phyloP scores from a whole-genome alignment of 2,797 vertebrate genomes.

The Pangasius mekongensis region DNA sequence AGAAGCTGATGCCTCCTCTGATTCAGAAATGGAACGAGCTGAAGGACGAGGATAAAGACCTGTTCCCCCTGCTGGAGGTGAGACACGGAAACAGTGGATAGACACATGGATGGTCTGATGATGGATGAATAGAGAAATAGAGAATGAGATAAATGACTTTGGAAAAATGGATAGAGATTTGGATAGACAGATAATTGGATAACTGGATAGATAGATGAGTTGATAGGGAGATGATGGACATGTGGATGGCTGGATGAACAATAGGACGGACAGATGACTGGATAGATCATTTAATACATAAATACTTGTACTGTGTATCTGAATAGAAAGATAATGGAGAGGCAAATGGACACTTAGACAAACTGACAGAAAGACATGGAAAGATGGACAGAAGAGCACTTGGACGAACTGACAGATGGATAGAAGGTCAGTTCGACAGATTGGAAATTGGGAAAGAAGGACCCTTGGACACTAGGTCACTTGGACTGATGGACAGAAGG shows the following conservation, averaged over 20 bases:
- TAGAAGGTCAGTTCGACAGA: not conserved
- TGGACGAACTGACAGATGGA: too few species aligned
- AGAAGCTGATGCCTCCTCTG: constrained; percentile 93
- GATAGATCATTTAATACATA: not conserved
- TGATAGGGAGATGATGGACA: not conserved
- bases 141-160: not conserved
- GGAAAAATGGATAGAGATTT: not conserved
- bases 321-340: not conserved
- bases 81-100: not conserved
- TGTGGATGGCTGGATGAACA: not conserved
- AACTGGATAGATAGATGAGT: not conserved
- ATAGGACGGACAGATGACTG: not conserved
- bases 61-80: constrained; percentile 91
- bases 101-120: not conserved
- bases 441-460: not conserved
- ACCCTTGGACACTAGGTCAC: not conserved
- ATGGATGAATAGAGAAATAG: not conserved
- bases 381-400: not conserved
- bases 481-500: not conserved
- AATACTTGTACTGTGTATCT: not conserved
- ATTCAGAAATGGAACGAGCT: constrained; percentile 96
- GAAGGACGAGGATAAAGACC: constrained; percentile 95
- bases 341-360: not conserved
- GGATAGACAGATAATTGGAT: not conserved
- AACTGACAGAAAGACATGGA: not conserved